These are phyloP conservation scores for Apodemus speciosus DNA, from an alignment of 2,113 vertebrate genomes.

Conservation along the genomic window DNA sequence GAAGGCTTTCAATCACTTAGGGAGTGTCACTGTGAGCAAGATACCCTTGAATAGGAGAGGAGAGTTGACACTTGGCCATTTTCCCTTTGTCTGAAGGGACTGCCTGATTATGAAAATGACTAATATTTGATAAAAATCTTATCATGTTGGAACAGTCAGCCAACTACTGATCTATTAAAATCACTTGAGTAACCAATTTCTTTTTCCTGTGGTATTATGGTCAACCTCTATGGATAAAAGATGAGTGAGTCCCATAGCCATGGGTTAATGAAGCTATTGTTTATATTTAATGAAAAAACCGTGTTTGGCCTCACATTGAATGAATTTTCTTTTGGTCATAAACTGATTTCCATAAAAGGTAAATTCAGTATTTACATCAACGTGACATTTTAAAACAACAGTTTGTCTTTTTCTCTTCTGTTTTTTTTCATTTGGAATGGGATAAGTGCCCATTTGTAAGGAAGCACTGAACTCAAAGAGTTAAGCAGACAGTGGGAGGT, in stretches of 20 bases:
- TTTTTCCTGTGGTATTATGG: background rate
- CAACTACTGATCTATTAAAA: background rate
- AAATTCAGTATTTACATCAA: background rate
- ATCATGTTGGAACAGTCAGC: no score
- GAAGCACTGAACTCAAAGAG: background rate
- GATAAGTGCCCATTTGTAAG: background rate
- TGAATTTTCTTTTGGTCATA: background rate
- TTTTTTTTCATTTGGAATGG: conserved; percentile 12
- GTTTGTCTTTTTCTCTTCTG: background rate
- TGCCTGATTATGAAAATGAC: background rate
- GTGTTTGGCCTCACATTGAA: background rate
- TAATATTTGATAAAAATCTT: background rate
- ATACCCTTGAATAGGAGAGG: no score
- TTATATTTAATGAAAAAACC: background rate
- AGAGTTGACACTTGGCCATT: background rate
- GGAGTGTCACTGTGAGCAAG: no score
- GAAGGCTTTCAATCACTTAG: no score
- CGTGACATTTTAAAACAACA: background rate
- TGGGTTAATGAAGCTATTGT: background rate
- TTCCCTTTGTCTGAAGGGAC: background rate
- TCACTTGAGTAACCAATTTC: background rate
- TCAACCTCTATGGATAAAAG: background rate
- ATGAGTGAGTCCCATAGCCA: background rate
- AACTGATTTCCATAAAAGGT: background rate
- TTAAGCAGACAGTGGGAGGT: background rate